Conservation (phyloP, 2,888 invertebrate species). For the Dyspetes luteomarginatus region DNA sequence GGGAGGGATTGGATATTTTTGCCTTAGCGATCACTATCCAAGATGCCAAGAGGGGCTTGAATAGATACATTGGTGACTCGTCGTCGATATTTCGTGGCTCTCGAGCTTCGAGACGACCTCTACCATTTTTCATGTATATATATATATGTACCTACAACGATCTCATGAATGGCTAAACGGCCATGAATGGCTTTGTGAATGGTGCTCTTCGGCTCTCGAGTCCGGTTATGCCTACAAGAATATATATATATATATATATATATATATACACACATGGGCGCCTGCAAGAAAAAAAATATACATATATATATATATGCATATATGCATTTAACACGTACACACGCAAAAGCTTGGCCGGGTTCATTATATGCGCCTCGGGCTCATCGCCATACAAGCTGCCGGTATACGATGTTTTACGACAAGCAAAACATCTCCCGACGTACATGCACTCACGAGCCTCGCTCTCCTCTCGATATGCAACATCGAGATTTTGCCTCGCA, state of each 20-base stretch:
- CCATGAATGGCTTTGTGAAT: slow-evolving; percentile 64
- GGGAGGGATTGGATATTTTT: slow-evolving; percentile 20
- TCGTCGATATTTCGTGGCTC: slow-evolving; percentile 47
- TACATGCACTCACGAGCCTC: slow-evolving; percentile 6
- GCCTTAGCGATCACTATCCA: slow-evolving; percentile 7
- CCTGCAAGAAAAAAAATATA: neutral
- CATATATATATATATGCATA: neutral
- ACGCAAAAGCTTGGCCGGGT: slow-evolving; percentile 47
- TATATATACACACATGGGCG: slow-evolving; percentile 2
- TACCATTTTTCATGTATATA: neutral
- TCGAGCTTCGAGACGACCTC: neutral
- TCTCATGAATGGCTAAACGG: slow-evolving; percentile 64
- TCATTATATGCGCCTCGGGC: slow-evolving; percentile 60
- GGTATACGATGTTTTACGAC: slow-evolving; percentile 59
- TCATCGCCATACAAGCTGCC: slow-evolving; percentile 30
- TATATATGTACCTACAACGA: slow-evolving; percentile 16
- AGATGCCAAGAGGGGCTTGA: neutral
- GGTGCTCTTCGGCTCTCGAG: slow-evolving; percentile 41
- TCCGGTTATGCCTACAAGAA: slow-evolving; percentile 20
- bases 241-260: neutral
- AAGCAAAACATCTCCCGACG: slow-evolving; percentile 36
- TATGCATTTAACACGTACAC: slow-evolving; percentile 21
- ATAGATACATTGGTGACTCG: slow-evolving; percentile 10
- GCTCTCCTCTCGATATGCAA: slow-evolving; percentile 26
- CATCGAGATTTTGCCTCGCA: slow-evolving; percentile 23